A percentile compares a stretch with the other conserved stretches of the same genome.
phyloP scores from a whole-genome alignment of 2,113 vertebrate species.

The Elephantulus edwardii region DNA sequence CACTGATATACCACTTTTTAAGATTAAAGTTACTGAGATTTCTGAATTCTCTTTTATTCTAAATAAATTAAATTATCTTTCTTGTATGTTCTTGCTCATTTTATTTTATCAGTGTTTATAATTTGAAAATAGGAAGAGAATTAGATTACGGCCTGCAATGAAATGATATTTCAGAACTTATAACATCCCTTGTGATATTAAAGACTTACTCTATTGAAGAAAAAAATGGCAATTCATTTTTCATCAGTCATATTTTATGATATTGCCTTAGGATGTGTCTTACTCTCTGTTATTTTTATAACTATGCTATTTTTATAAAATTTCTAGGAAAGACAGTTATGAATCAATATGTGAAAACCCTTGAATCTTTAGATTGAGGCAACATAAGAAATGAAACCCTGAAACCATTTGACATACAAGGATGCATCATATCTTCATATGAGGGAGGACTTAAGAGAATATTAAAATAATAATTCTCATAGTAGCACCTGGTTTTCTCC shows the following conservation, averaged over 20 bases:
- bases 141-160: constrained; percentile 63
- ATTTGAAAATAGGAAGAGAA: constrained; percentile 73
- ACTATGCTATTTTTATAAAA: constrained; percentile 12
- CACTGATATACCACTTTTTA: constrained; percentile 29
- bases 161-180: constrained; percentile 52
- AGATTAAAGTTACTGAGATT: constrained; percentile 50
- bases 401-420: not conserved
- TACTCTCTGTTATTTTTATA: no score
- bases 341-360: constrained; percentile 3
- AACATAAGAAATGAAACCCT: not conserved
- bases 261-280: constrained; percentile 1
- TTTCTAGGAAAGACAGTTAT: not conserved
- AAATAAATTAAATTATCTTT: constrained; percentile 70
- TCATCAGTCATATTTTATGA: constrained; percentile 32
- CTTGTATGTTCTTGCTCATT: constrained; percentile 59
- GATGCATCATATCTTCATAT: not conserved
- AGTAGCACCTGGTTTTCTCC: constrained; percentile 31
- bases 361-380: constrained; percentile 26
- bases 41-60: constrained; percentile 67
- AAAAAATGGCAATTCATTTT: constrained; percentile 55
- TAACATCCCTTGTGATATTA: constrained; percentile 65
- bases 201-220: constrained; percentile 44
- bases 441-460: constrained; percentile 49
- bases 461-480: constrained; percentile 30
- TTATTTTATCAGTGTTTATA: constrained; percentile 67